Evolutionary conservation across 2,113 vertebrate genomes (phyloP).

Genomic region (Paradisaea rubra): DNA sequence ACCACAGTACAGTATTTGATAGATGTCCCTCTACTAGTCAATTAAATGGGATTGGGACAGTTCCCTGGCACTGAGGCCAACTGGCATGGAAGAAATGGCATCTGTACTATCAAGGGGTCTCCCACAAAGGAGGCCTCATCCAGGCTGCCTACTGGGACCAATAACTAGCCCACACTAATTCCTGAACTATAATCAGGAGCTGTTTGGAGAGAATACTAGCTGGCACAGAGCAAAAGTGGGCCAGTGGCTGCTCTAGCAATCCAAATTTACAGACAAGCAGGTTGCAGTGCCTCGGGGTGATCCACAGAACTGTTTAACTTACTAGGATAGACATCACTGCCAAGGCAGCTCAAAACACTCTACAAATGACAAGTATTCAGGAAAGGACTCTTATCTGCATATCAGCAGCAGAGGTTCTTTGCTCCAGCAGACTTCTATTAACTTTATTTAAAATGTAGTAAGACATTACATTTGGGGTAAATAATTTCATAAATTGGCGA

Average conservation of each 20-base stretch:
- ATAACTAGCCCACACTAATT: background rate
- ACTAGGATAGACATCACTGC: background rate
- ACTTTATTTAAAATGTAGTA: background rate
- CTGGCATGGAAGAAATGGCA: background rate
- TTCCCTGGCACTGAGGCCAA: background rate
- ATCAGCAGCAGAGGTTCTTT: background rate
- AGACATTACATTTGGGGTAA: background rate
- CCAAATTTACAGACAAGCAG: background rate
- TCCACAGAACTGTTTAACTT: background rate
- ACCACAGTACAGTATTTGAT: background rate
- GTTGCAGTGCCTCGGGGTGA: background rate
- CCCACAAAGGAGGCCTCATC: background rate
- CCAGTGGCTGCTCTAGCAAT: background rate
- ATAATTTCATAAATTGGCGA: background rate
- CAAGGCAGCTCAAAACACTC: background rate
- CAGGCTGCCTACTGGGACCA: background rate
- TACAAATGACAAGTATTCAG: background rate
- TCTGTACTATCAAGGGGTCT: background rate
- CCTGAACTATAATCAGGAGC: background rate
- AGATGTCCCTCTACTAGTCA: background rate
- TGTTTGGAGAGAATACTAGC: background rate
- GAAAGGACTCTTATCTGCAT: background rate
- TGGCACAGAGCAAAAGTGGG: background rate
- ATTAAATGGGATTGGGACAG: background rate
- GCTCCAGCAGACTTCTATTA: background rate